These are phyloP conservation scores for Lampris megalopsis DNA, from an alignment of 2,113 vertebrate genomes.

Conservation along the genomic window DNA sequence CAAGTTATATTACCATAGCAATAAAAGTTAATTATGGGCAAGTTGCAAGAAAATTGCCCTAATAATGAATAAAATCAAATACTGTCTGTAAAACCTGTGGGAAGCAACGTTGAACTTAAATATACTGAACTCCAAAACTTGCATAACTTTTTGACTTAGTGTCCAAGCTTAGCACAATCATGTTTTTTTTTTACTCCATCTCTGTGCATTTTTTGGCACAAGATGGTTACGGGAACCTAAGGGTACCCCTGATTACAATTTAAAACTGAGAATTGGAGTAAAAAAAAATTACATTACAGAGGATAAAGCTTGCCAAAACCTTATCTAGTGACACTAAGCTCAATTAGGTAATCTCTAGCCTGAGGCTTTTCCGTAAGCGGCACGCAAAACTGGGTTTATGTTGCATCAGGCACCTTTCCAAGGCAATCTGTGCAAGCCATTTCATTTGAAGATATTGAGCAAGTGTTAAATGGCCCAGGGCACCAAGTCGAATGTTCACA, in stretches of 20 bases:
- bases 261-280: neutral
- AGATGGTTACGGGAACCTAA: neutral
- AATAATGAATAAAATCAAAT: conserved; percentile 11
- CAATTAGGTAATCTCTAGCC: conserved; percentile 64
- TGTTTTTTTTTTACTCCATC: neutral
- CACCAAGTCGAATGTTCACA: conserved; percentile 50
- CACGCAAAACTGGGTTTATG: conserved; percentile 53
- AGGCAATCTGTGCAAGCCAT: conserved; percentile 65
- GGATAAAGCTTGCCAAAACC: conserved; percentile 21
- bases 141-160: neutral
- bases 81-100: neutral
- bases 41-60: neutral
- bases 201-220: neutral
- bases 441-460: conserved; percentile 73
- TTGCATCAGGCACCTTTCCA: conserved; percentile 62
- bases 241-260: neutral
- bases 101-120: neutral
- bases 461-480: conserved; percentile 71
- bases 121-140: neutral
- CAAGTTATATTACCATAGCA: neutral
- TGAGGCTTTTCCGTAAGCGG: conserved; percentile 50
- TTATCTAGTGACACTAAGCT: conserved; percentile 35
- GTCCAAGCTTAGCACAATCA: too few species aligned
- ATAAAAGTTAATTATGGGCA: conserved; percentile 8
- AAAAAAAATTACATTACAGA: conserved; percentile 37